These are phyloP conservation scores for Papilio polyxenes DNA, from an alignment of 1,140 invertebrate genomes.

Conservation along the genomic window DNA sequence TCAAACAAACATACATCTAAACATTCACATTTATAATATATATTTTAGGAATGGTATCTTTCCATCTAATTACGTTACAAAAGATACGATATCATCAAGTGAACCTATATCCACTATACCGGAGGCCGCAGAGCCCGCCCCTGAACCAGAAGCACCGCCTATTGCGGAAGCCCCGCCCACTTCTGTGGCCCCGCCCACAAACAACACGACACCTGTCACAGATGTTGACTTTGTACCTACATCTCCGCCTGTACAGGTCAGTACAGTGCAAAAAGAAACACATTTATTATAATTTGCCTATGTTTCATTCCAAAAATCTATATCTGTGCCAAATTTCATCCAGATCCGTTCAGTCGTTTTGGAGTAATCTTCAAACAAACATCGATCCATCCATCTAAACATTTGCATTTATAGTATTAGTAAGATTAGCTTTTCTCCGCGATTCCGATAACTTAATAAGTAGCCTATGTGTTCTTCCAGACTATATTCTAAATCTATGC, in stretches of 20 bases:
- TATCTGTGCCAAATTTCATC: too few species aligned
- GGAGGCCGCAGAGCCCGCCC: constrained; percentile 62
- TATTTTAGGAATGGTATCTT: constrained; percentile 91
- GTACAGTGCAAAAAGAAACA: not conserved
- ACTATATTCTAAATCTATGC: too few species aligned
- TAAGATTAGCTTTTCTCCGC: too few species aligned
- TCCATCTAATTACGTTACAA: constrained; percentile 93
- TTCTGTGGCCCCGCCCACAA: constrained; percentile 26
- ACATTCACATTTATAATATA: not conserved
- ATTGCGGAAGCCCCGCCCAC: constrained; percentile 37
- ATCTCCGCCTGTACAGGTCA: constrained; percentile 45
- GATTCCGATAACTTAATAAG: too few species aligned
- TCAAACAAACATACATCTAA: too few species aligned
- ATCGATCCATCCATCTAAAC: too few species aligned
- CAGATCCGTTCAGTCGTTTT: too few species aligned
- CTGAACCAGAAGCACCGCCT: constrained; percentile 37
- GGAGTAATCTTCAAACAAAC: too few species aligned
- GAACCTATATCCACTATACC: constrained; percentile 62
- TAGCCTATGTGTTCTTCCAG: too few species aligned
- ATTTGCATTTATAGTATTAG: too few species aligned
- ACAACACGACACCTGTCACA: not conserved
- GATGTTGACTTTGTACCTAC: constrained; percentile 13
- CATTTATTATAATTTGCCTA: not conserved
- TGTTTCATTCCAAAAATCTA: too few species aligned
- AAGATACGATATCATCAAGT: constrained; percentile 56